These are phyloP conservation scores for Pheosia gnoma DNA, from an alignment of 2,888 invertebrate species.

Conservation along the genomic window DNA sequence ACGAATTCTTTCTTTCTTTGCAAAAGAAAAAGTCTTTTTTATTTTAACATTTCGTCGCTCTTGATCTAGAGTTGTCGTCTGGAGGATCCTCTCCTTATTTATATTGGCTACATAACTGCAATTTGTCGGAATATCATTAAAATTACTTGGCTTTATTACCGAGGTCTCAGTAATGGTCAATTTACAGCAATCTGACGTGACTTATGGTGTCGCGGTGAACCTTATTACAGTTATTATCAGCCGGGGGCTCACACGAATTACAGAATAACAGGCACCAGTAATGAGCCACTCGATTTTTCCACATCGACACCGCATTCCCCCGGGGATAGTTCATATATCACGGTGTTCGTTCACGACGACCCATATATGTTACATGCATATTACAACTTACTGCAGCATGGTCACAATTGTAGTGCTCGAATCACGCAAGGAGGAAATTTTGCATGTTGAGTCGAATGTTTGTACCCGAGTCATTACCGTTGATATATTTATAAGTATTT, in stretches of 20 bases:
- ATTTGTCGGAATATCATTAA: background rate
- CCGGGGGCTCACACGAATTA: constrained; percentile 64
- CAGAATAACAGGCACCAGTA: constrained; percentile 53
- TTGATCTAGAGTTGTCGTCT: too few relatives aligned
- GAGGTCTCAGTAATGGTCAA: constrained; percentile 45
- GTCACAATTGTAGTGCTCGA: too few relatives aligned
- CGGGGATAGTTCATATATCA: constrained; percentile 42
- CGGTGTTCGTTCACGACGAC: constrained; percentile 31
- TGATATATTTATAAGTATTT: too few relatives aligned
- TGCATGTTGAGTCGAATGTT: too few relatives aligned
- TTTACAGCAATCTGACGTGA: constrained; percentile 54
- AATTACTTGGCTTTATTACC: background rate
- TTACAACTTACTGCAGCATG: too few relatives aligned
- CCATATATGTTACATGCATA: constrained; percentile 22
- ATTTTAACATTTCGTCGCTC: too few relatives aligned
- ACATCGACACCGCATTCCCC: constrained; percentile 43
- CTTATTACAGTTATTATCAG: constrained; percentile 76
- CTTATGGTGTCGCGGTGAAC: constrained; percentile 61
- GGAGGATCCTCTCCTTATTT: too few relatives aligned
- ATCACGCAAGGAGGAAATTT: too few relatives aligned
- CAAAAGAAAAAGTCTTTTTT: too few relatives aligned
- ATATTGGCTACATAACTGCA: too few relatives aligned
- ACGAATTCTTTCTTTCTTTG: too few relatives aligned
- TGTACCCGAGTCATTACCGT: too few relatives aligned
- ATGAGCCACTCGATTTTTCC: constrained; percentile 38